Base-by-base conservation (phyloP, 2,797 vertebrate species). In the Takifugu ocellatus region DNA sequence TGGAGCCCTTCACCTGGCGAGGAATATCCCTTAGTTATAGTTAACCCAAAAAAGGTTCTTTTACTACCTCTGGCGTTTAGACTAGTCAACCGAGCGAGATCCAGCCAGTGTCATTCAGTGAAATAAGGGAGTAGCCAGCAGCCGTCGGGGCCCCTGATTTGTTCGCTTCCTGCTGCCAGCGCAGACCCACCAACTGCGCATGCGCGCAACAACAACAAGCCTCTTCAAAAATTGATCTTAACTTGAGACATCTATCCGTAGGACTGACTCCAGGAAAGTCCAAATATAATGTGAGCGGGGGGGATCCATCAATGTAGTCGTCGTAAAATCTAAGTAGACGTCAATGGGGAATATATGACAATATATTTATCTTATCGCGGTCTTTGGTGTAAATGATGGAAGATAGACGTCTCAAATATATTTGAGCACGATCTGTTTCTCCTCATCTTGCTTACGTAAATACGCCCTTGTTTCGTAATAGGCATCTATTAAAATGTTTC, bases 81-180 rank as follows among this genome's bases (percentile, higher is more conserved):
- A 15, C 25, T 6, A 27, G 1, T 6, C 12, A 5, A 45, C 5
- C 2, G 24, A 25, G 51, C 21, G 16, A 11, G 16, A 43, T 25
- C 31, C 36, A 7, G 7, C 14, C 29, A 10, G 36, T 16, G 14
- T 53, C 51, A n/a, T 5, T 77, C 45, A 61, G 31, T 45, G 16
- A 61, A 15, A 31, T 15, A 61, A 61, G n/a, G 53, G 55, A 61
- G 50, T n/a, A 14, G 57, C 60, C 58, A 5, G 63, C 72, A 50
- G 71, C 53, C 51, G 53, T 48, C 51, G 53, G 11, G 58, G 47
- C 44, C 56, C 52, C 45, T 6, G 59, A 75, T 68, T 44, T 47
- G 59, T 65, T 77, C 60, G 56, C 79, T 89, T 90, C 87, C 88
- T 84, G 86, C 68, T 84, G 42, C 51, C 63, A 26, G 7, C 61